Percentiles rank a stretch among this genome's conserved stretches.
Conservation (phyloP, 2,113 vertebrate genomes). For the Dipodomys spectabilis region DNA sequence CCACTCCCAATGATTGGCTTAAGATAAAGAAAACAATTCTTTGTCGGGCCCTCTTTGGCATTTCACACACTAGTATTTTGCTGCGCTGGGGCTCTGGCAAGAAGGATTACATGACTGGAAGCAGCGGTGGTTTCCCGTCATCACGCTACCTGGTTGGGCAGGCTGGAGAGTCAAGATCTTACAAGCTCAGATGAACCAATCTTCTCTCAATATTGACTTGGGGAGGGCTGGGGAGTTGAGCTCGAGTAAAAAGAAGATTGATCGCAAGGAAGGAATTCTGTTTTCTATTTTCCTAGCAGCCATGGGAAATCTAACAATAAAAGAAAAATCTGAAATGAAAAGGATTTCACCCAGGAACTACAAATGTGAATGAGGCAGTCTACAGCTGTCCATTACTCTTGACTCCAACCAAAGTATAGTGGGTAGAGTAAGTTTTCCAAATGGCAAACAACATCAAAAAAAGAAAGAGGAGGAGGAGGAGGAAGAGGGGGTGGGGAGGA, state of each 20-base stretch:
- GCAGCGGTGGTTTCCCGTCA: background rate
- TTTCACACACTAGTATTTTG: conserved; percentile 15
- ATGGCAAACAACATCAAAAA: background rate
- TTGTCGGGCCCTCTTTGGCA: background rate
- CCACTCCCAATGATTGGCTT: background rate
- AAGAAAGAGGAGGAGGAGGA: too few relatives aligned
- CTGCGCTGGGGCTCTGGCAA: background rate
- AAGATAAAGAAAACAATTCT: background rate
- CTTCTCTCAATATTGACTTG: conserved; percentile 33
- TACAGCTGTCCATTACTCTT: background rate
- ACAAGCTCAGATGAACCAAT: background rate
- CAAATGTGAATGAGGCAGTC: conserved; percentile 26
- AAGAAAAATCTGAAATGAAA: conserved; percentile 62
- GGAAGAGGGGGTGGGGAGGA: background rate
- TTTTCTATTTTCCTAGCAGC: conserved; percentile 67
- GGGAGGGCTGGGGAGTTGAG: background rate
- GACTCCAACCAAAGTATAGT: conserved; percentile 13
- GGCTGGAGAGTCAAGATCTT: background rate
- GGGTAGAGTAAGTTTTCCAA: conserved; percentile 38
- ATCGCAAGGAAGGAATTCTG: conserved; percentile 22
- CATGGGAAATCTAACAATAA: background rate
- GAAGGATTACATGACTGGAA: background rate
- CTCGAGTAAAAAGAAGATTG: conserved; percentile 13
- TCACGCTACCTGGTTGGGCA: accelerated
- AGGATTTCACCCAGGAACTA: conserved; percentile 55